Base-by-base conservation (phyloP, 2,113 vertebrate genomes). In the Dipodomys stephensi region DNA sequence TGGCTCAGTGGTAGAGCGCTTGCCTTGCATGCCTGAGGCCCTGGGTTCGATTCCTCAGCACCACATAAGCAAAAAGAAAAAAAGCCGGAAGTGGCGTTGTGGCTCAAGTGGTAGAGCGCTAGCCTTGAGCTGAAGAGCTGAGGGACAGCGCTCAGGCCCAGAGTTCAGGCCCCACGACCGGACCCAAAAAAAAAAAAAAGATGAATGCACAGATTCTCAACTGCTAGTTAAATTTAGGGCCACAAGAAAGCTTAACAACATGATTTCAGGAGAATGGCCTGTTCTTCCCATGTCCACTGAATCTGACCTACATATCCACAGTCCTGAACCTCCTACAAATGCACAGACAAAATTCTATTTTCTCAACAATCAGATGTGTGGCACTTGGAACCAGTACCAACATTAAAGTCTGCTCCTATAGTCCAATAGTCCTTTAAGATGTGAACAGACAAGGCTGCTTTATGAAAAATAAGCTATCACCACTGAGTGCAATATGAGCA, bases 191-290 rank as follows among this genome's bases (percentile, higher is more conserved):
- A n/a, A n/a, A n/a, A n/a, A n/a, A n/a, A n/a, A 92, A 65, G 25
- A 39, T 62, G n/a, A 87, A 84, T 27, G 80, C 30, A 44, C 22
- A 95, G 30, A 83, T 62, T 86, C n/a, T 74, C 81, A 83, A 68
- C 8, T 68, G 39, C 25, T 72, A 95, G 71, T 69, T 82, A 85
- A 49, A 65, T 32, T 20, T 87, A 44, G 20, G 23, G 83, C 49
- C 72, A 4, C 15, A 30, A 87, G 77, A 88, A 1, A 95, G 76
- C 23, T 83, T 62, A 74, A 71, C 0, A 83, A 49, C 13, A 83
- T 12, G 9, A 39, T 60, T 72, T 69, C 84, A 64, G 4, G 44
- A 35, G 44, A 72, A 77, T 39, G 65, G 35, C 18, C 65, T 83
- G 86, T 88, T 86, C 88, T 57, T 65, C 87, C 78, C 77, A 57